These are phyloP conservation scores for Dermatemys mawii DNA, from an alignment of 2,113 vertebrate genomes.

Conservation along the genomic window DNA sequence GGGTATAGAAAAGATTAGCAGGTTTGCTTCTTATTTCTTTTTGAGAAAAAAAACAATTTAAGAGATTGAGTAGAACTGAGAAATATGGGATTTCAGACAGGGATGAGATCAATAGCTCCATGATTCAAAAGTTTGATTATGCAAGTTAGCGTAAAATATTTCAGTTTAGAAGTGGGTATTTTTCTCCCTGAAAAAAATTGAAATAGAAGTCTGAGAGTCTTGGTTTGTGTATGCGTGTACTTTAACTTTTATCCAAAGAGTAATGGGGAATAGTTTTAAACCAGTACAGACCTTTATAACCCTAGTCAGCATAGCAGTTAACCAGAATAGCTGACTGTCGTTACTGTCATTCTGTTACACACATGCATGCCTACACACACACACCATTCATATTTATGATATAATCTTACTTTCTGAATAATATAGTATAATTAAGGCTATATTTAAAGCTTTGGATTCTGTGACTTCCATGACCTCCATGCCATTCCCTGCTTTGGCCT, in stretches of 20 bases:
- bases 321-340: too few species aligned
- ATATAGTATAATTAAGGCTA: too few species aligned
- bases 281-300: not conserved
- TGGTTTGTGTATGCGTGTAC: accelerated
- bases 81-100: not conserved
- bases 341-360: too few species aligned
- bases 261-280: not conserved
- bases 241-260: not conserved
- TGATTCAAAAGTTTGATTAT: not conserved
- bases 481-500: too few species aligned
- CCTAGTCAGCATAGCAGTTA: not conserved
- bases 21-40: not conserved
- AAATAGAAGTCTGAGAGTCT: not conserved
- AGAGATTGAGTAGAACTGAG: not conserved
- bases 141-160: not conserved
- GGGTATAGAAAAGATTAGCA: not conserved
- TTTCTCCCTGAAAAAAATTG: not conserved
- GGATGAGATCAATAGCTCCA: not conserved
- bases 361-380: too few species aligned
- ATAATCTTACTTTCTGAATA: too few species aligned
- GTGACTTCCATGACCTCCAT: too few species aligned
- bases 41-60: not conserved
- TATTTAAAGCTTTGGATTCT: too few species aligned
- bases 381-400: too few species aligned
- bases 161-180: not conserved